These are phyloP conservation scores for Myotis lucifugus DNA, from an alignment of 2,113 vertebrate species.

Conservation along the genomic window DNA sequence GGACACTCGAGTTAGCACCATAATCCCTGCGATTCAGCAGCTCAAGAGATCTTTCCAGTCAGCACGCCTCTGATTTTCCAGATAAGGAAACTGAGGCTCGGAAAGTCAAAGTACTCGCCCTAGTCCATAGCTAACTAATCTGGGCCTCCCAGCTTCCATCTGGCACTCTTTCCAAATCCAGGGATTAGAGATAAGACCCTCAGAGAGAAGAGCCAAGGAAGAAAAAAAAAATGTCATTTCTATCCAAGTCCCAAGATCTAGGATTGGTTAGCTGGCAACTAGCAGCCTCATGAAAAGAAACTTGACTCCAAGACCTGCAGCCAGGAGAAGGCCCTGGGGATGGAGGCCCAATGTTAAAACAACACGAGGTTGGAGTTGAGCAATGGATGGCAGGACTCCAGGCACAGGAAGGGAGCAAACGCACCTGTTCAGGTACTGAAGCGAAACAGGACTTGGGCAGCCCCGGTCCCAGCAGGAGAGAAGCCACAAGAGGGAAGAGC, in stretches of 20 bases:
- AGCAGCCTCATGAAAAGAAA: constrained; percentile 51
- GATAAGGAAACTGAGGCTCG: background rate
- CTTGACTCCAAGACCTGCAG: background rate
- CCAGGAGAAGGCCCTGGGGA: constrained; percentile 40
- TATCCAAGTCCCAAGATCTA: background rate
- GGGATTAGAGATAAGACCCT: background rate
- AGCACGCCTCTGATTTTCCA: background rate
- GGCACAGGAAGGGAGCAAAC: background rate
- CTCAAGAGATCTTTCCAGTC: background rate
- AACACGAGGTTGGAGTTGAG: constrained; percentile 54
- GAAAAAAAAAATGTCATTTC: background rate
- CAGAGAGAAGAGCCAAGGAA: background rate
- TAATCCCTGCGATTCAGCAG: background rate
- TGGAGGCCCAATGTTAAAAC: constrained; percentile 59
- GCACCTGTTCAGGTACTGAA: constrained; percentile 59
- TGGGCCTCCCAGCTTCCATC: background rate
- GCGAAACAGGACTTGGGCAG: background rate
- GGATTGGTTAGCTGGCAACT: constrained; percentile 35
- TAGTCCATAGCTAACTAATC: background rate
- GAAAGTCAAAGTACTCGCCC: background rate
- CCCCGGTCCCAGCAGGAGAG: background rate
- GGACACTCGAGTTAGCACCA: background rate
- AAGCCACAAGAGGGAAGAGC: background rate
- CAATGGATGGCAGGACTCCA: constrained; percentile 71
- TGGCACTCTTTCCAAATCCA: background rate